Conservation (phyloP, 2,797 vertebrate species). For the Eulemur mongoz region DNA sequence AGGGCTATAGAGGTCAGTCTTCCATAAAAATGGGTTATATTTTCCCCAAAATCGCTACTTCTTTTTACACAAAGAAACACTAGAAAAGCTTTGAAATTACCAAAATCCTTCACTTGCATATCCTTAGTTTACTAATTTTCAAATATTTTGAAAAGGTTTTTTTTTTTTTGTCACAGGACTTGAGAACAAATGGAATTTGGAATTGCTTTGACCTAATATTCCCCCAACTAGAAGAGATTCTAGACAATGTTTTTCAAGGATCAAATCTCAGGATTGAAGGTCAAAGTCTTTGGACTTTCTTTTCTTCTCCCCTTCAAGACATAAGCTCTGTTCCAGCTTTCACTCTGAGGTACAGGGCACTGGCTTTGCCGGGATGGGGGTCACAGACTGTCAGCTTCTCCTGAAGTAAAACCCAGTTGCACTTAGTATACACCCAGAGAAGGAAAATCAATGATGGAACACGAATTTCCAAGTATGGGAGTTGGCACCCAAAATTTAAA, state of each 20-base stretch:
- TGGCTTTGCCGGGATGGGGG: rapidly evolving
- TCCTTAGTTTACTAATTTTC: not conserved
- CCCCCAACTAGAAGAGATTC: not conserved
- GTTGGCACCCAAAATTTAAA: not conserved
- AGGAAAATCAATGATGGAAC: not conserved
- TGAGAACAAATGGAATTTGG: not conserved
- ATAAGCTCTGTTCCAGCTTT: not conserved
- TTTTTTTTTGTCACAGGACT: not conserved
- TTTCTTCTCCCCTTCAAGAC: not conserved
- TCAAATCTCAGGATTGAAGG: not conserved
- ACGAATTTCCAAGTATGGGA: not conserved
- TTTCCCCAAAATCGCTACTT: not conserved
- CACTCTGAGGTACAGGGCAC: not conserved
- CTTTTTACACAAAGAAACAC: not conserved
- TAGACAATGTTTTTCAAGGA: not conserved
- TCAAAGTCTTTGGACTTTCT: not conserved
- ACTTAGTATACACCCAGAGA: not conserved
- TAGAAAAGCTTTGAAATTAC: not conserved
- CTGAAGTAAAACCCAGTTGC: not conserved
- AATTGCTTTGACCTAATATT: not conserved
- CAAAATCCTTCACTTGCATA: not conserved
- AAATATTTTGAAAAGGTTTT: not conserved
- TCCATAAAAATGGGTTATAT: not conserved
- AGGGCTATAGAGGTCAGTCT: not conserved
- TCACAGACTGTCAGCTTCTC: not conserved